phyloP scores from a whole-genome alignment of 2,888 invertebrate genomes.

The Balanococcus diminutus region DNA sequence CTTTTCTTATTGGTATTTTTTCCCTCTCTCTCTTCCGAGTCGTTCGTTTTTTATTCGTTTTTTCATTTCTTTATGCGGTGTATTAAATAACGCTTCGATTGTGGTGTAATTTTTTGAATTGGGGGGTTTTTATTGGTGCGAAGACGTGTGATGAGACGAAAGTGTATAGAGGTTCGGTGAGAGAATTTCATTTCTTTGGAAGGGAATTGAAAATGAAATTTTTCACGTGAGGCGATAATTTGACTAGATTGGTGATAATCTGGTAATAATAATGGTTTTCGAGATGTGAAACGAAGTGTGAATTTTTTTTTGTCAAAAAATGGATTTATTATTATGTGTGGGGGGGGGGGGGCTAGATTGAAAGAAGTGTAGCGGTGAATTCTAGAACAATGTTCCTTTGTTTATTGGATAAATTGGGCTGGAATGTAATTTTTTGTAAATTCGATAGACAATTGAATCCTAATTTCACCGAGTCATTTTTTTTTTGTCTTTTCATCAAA shows the following conservation, averaged over 20 bases:
- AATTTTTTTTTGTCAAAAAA: neutral
- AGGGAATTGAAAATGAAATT: neutral
- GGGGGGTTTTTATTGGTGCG: neutral
- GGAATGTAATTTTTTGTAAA: too few relatives aligned
- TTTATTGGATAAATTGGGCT: neutral
- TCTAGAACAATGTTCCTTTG: too few relatives aligned
- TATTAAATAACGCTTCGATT: neutral
- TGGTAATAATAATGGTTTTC: neutral
- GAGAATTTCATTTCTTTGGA: neutral
- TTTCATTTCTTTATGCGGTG: neutral
- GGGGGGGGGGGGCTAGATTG: neutral
- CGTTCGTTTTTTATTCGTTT: too few relatives aligned
- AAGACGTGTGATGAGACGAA: neutral
- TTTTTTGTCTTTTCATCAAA: too few relatives aligned
- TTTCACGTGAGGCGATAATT: neutral
- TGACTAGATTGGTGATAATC: neutral
- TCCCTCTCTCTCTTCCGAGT: too few relatives aligned
- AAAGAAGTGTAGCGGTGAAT: neutral
- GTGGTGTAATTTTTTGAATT: neutral
- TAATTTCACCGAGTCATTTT: too few relatives aligned
- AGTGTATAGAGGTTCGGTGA: neutral
- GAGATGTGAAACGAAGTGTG: neutral
- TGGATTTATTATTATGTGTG: neutral
- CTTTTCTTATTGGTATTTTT: neutral
- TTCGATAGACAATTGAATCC: too few relatives aligned